Base-by-base conservation (phyloP, 2,888 invertebrate species). In the Calliphora vomitoria region DNA sequence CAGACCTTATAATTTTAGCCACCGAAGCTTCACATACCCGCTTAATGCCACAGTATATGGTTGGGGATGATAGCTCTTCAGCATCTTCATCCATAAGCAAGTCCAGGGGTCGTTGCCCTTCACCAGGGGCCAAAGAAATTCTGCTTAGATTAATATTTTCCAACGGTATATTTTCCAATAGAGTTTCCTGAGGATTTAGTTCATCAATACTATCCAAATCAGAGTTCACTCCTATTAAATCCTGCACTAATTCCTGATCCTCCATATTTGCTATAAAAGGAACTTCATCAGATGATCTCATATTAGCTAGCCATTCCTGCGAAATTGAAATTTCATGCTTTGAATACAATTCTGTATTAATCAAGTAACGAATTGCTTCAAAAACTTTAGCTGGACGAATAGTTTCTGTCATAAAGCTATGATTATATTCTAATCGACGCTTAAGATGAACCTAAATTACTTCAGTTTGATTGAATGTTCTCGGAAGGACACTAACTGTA, bases 101-200 rank as follows among this genome's bases (percentile, higher is more conserved):
- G 60, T 86, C 64, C 18, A 64, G n/a, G 1, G 81, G 81, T 2
- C 60, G 58, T 15, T 69, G 58, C 6, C 86, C 87, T 78, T 88
- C 88, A 20, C 86, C 85, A 11, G 88, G 85, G 13, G 85, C 88
- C 41, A 89, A 64, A 1, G 41, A 66, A 35, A 87, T 83, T 68
- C 72, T 79, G 4, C 55, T 50, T 13, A 71, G 35, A n/a, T n/a
- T n/a, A n/a, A n/a, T n/a, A n/a, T n/a, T n/a, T n/a, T n/a, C n/a
- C n/a, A n/a, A n/a, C n/a, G n/a, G n/a, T n/a, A n/a, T n/a, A n/a
- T n/a, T n/a, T n/a, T n/a, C n/a, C n/a, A n/a, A n/a, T n/a, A n/a
- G n/a, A n/a, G n/a, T n/a, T n/a, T n/a, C n/a, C n/a, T n/a, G n/a
- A n/a, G n/a, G n/a, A n/a, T n/a, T n/a, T n/a, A n/a, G n/a, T n/a